Evolutionary conservation across 2,888 invertebrate genomes (phyloP).

Genomic region (Colletes collaris): DNA sequence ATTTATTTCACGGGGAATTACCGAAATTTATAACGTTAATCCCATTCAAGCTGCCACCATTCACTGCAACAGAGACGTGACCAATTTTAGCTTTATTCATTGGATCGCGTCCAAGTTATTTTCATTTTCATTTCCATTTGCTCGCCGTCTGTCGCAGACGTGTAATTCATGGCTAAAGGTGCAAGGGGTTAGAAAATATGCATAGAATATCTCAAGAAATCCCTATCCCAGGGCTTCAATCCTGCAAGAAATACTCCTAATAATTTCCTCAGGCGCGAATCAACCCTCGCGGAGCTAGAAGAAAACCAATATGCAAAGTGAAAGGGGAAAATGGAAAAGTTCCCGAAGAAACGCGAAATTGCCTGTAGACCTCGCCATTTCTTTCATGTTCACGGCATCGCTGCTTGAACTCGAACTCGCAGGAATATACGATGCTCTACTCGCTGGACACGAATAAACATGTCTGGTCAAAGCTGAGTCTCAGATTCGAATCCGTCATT

Average conservation of each 20-base stretch:
- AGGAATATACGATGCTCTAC: constrained; percentile 23
- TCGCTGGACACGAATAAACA: constrained; percentile 22
- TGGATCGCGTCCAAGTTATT: constrained; percentile 26
- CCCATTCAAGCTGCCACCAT: neutral
- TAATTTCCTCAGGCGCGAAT: constrained; percentile 28
- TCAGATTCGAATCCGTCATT: neutral
- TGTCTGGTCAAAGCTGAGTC: constrained; percentile 29
- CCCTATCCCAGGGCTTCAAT: neutral
- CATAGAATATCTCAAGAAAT: constrained; percentile 13
- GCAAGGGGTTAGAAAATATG: constrained; percentile 7
- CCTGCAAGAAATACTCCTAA: constrained; percentile 30
- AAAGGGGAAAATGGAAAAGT: constrained; percentile 52
- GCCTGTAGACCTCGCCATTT: constrained; percentile 26
- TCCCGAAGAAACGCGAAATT: constrained; percentile 36
- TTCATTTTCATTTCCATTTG: constrained; percentile 23
- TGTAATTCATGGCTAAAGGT: constrained; percentile 10
- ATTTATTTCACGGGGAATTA: no score
- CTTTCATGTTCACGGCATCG: constrained; percentile 25
- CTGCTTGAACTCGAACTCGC: neutral
- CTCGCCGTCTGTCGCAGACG: neutral
- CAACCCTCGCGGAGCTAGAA: constrained; percentile 1
- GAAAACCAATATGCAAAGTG: constrained; percentile 48
- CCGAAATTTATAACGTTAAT: neutral
- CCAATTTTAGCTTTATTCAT: constrained; percentile 1
- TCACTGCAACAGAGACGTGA: neutral